phyloP scores from a whole-genome alignment of 2,113 vertebrate species.

The Talpa occidentalis region DNA sequence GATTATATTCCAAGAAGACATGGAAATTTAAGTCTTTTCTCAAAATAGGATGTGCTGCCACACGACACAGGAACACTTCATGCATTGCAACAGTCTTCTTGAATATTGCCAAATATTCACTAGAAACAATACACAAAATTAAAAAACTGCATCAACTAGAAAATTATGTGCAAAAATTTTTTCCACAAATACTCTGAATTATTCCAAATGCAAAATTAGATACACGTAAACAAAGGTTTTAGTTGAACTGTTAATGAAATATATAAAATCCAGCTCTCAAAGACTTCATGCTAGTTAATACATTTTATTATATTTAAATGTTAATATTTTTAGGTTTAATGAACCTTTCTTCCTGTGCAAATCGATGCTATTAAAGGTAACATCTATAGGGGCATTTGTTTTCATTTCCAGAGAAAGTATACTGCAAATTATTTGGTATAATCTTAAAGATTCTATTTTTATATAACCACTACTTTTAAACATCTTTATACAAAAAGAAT shows the following conservation, averaged over 20 bases:
- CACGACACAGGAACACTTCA: conserved; percentile 98
- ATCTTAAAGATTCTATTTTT: conserved; percentile 45
- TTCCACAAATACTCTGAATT: conserved; percentile 65
- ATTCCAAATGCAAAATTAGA: conserved; percentile 68
- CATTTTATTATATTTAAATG: conserved; percentile 50
- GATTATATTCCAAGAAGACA: conserved; percentile 99
- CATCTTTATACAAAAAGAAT: conserved; percentile 19
- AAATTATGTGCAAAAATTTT: conserved; percentile 43
- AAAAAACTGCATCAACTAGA: conserved; percentile 51
- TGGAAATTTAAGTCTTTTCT: conserved; percentile 99
- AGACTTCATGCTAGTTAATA: conserved; percentile 69
- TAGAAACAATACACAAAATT: conserved; percentile 85
- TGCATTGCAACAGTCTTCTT: conserved; percentile 99
- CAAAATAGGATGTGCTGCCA: conserved; percentile 97
- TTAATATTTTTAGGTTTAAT: conserved; percentile 73
- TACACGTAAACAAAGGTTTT: conserved; percentile 65
- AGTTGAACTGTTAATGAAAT: conserved; percentile 58
- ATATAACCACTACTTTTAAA: conserved; percentile 35
- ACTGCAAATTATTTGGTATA: conserved; percentile 50
- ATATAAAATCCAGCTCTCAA: conserved; percentile 49
- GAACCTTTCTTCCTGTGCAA: conserved; percentile 68
- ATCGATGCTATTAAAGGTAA: conserved; percentile 64
- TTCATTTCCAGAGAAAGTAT: conserved; percentile 51
- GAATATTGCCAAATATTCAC: conserved; percentile 99
- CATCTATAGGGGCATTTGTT: not conserved